Conservation (phyloP, 2,113 vertebrate genomes). For the Leptobrachium ailaonicum region DNA sequence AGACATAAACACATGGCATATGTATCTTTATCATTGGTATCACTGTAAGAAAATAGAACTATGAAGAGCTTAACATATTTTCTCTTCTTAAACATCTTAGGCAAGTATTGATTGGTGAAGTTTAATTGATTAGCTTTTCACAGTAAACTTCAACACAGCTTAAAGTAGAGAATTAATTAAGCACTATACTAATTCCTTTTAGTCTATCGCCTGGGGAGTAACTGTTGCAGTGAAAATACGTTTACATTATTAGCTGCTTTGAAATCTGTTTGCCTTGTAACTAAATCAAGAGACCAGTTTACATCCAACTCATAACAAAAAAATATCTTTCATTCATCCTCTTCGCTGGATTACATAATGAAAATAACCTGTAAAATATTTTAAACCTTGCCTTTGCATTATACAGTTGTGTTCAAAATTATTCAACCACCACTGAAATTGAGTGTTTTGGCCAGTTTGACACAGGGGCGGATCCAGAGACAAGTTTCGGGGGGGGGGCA, state of each 20-base stretch:
- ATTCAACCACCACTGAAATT: no score
- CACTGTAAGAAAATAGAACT: not conserved
- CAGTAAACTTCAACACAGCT: constrained; percentile 27
- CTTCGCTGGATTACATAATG: not conserved
- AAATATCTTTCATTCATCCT: not conserved
- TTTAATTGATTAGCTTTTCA: constrained; percentile 40
- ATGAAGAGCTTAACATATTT: constrained; percentile 6
- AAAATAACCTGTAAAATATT: not conserved
- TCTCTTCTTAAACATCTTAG: constrained; percentile 24
- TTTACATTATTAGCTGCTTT: constrained; percentile 19
- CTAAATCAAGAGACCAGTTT: constrained; percentile 1
- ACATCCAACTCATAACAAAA: not conserved
- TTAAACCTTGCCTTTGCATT: not conserved
- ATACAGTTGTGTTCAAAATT: no score
- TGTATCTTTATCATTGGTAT: no score
- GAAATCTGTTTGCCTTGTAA: not conserved
- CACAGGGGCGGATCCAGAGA: no score
- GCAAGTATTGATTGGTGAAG: constrained; percentile 29
- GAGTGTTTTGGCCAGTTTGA: no score
- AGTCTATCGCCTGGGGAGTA: constrained; percentile 29
- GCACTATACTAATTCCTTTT: constrained; percentile 29
- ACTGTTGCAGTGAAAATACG: not conserved
- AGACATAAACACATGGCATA: no score
- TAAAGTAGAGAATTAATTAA: constrained; percentile 35
- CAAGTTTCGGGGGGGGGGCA: no score